phyloP scores from a whole-genome alignment of 2,888 invertebrate genomes.

The Vanessa cardui region DNA sequence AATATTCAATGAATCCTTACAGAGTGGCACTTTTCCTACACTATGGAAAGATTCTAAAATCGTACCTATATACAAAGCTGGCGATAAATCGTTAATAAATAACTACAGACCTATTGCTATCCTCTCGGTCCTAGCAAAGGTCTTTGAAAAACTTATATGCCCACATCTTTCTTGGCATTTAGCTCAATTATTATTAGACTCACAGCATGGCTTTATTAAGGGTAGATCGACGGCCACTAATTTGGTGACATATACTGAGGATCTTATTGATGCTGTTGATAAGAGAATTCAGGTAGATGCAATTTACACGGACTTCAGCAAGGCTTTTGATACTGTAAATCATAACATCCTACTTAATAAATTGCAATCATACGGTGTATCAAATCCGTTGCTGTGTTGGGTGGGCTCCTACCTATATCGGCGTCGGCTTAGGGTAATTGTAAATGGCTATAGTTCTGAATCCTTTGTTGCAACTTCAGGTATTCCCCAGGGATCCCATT shows the following conservation, averaged over 20 bases:
- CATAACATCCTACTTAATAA: too few species aligned
- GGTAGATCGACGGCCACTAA: neutral
- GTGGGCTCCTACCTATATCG: constrained; percentile 1
- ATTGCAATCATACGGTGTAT: neutral
- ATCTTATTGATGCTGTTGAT: neutral
- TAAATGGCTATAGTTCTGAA: neutral
- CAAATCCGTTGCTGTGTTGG: neutral
- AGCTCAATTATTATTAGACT: neutral
- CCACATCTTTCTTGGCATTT: neutral
- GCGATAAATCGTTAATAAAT: neutral
- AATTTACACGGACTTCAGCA: too few species aligned
- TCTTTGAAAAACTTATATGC: constrained; percentile 1
- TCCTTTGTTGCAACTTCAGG: neutral
- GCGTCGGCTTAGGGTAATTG: neutral
- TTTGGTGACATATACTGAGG: neutral
- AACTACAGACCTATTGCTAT: neutral
- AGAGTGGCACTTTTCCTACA: constrained; percentile 1
- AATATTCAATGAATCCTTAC: constrained; percentile 9
- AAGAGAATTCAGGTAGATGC: too few species aligned
- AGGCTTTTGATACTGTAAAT: too few species aligned
- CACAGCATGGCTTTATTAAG: neutral
- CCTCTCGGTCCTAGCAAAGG: neutral
- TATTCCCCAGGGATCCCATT: constrained; percentile 1
- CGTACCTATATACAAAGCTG: neutral
- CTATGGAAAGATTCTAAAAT: constrained; percentile 3